Conservation (phyloP, 2,113 vertebrate genomes). For the Myiozetetes cayanensis region DNA sequence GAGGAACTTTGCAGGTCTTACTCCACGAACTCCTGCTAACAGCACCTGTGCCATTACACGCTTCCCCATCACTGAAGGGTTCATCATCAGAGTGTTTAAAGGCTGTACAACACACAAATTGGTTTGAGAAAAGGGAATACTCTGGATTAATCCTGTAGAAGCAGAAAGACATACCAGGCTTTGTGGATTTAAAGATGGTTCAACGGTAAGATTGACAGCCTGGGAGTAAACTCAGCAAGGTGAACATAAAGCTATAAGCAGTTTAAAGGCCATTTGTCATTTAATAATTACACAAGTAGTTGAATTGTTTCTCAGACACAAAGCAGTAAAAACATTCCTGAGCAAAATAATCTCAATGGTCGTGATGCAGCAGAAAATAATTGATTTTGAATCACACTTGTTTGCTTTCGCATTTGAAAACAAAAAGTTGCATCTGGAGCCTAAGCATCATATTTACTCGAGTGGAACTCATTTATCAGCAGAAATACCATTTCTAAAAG, state of each 20-base stretch:
- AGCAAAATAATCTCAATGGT: background rate
- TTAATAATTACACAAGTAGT: background rate
- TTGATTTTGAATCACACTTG: background rate
- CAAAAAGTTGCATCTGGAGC: background rate
- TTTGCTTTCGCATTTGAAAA: background rate
- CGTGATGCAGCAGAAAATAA: background rate
- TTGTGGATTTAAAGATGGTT: background rate
- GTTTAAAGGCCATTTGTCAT: background rate
- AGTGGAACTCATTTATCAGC: background rate
- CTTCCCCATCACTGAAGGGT: constrained; percentile 79
- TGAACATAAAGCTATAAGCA: background rate
- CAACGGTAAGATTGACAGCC: background rate
- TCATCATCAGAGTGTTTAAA: constrained; percentile 78
- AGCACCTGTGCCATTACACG: constrained; percentile 73
- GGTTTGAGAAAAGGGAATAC: constrained; percentile 38
- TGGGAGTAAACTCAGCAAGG: background rate
- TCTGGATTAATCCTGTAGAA: background rate
- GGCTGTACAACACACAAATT: constrained; percentile 73
- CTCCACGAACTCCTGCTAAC: constrained; percentile 40
- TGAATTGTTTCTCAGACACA: background rate
- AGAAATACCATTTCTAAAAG: background rate
- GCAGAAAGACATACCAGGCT: background rate
- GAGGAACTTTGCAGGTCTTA: constrained; percentile 30
- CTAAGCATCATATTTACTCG: background rate
- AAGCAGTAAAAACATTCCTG: background rate